Evolutionary conservation across 1,140 invertebrate genomes (phyloP).

Genomic region (Xylocopa sonorina): DNA sequence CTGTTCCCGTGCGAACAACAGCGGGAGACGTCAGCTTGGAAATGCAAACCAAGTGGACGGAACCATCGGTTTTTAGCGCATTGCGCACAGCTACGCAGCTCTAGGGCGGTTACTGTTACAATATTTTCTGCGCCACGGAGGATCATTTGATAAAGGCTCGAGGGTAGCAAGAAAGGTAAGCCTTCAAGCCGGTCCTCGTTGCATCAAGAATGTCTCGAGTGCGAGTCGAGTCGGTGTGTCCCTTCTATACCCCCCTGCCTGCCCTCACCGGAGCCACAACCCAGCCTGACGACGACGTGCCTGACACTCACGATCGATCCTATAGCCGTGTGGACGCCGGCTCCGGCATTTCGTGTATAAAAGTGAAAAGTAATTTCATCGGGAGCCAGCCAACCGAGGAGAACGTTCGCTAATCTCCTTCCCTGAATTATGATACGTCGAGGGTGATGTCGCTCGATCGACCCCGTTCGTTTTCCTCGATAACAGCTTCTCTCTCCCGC

Average conservation of each 20-base stretch:
- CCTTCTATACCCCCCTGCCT: conserved; percentile 33
- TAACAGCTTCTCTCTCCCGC: background rate
- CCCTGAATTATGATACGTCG: background rate
- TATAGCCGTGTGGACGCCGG: conserved; percentile 46
- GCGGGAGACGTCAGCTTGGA: background rate
- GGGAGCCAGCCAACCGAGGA: background rate
- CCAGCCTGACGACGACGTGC: conserved; percentile 70
- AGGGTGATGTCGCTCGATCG: background rate
- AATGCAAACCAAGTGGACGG: background rate
- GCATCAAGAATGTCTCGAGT: conserved; percentile 61
- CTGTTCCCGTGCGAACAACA: background rate
- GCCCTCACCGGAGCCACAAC: conserved; percentile 40
- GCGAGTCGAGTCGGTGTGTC: conserved; percentile 55
- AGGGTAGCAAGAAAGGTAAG: conserved; percentile 12
- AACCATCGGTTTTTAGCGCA: background rate
- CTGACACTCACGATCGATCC: conserved; percentile 74
- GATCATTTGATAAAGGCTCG: background rate
- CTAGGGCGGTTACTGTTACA: background rate
- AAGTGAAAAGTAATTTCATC: background rate
- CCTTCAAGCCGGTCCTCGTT: conserved; percentile 54
- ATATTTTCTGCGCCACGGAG: conserved; percentile 37
- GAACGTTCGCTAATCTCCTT: background rate
- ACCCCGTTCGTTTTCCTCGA: background rate
- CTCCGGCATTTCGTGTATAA: conserved; percentile 25
- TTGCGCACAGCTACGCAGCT: background rate